Conservation (phyloP, 2,797 vertebrate species). For the Clamator glandarius region DNA sequence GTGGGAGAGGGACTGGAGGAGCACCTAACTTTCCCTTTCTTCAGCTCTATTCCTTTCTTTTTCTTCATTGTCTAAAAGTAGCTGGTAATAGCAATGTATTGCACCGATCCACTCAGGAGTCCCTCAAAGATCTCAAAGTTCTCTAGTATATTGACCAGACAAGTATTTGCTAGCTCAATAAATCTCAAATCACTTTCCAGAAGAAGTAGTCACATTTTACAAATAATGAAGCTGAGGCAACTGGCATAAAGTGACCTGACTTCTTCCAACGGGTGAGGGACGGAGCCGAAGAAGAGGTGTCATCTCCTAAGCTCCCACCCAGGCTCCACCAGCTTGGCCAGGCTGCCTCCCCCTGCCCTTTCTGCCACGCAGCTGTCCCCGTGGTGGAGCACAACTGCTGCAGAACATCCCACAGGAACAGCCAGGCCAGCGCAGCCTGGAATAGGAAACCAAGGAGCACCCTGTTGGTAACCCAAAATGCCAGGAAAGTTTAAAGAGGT, state of each 20-base stretch:
- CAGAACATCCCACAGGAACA: not conserved
- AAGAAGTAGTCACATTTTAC: constrained; percentile 54
- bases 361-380: constrained; percentile 36
- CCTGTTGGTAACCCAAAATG: not conserved
- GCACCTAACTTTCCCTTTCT: not conserved
- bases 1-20: not conserved
- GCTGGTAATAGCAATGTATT: not conserved
- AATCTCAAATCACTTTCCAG: constrained; percentile 44
- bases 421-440: not conserved
- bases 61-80: not conserved
- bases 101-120: not conserved
- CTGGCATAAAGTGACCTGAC: constrained; percentile 2
- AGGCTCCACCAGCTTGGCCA: not conserved
- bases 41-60: not conserved
- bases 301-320: not conserved
- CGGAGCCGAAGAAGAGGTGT: not conserved
- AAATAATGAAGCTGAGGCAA: constrained; percentile 36
- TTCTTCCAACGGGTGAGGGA: not conserved
- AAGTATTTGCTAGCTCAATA: constrained; percentile 39
- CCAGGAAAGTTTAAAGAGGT: not conserved
- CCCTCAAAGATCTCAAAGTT: constrained; percentile 28
- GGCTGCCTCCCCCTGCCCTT: not conserved
- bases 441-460: not conserved
- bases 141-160: not conserved
- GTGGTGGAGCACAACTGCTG: constrained; percentile 32